Base-by-base conservation (phyloP, 2,888 invertebrate genomes). In the Chymomyza fuscimana region DNA sequence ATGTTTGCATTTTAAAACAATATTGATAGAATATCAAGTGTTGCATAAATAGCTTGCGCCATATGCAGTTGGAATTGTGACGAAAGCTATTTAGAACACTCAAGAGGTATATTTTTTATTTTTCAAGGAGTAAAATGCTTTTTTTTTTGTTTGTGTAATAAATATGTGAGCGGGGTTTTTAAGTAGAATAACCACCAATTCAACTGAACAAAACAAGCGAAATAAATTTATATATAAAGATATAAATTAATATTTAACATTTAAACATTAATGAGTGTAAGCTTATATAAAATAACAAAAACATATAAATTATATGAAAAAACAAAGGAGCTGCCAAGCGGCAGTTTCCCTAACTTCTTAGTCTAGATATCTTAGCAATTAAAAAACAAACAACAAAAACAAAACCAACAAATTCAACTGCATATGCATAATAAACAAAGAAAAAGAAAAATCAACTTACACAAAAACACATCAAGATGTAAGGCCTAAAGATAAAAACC, bases 291-390 rank as follows among this genome's bases (percentile, higher is more conserved):
- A 80, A 46, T 46, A 79, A 68, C 56, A 40, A 50, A 54, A 29
- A 63, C n/a, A 58, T 63, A 72, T 59, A 78, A 78, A 58, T 32
- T 46, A 46, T 65, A 12, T 56, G n/a, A 46, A 56, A 19, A 52
- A 60, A 78, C 68, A 73, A 80, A 73, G 77, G 82, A 79, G 80
- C 80, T 77, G 71, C 56, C 63, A 67, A 68, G 69, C 72, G 81
- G 72, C 72, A 73, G 84, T 86, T 86, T 84, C 87, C 82, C 87
- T 79, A 82, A 86, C 82, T 75, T 70, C 40, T 80, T 86, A 82
- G 85, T 69, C 65, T 86, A 84, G 77, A 62, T 65, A 72, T 46
- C 61, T 40, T 80, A 78, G 72, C 56, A 60, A 60, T 77, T 74
- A 78, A 58, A 54, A 51, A 51, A 51, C 9, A 16, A 25, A 25